These are phyloP conservation scores for Anoplophora glabripennis DNA, from an alignment of 1,140 invertebrate species.

Conservation along the genomic window DNA sequence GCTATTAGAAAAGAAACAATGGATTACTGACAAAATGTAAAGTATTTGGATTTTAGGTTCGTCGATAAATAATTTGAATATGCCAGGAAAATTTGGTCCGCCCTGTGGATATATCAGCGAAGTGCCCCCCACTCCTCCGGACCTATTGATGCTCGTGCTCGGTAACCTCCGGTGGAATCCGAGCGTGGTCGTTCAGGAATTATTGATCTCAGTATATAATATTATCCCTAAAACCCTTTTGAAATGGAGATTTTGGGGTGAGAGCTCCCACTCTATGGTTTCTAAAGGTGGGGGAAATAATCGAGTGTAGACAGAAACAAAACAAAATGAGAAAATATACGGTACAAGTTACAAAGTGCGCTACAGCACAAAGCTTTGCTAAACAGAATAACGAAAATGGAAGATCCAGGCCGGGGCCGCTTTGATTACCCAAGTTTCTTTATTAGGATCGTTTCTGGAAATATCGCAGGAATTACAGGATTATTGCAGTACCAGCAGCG, in stretches of 20 bases:
- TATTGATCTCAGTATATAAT: conserved; percentile 31
- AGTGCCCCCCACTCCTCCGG: too few relatives aligned
- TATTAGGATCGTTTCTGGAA: too few relatives aligned
- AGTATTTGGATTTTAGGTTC: too few relatives aligned
- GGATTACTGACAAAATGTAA: too few relatives aligned
- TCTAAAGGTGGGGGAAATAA: conserved; percentile 30
- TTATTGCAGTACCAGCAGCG: too few relatives aligned
- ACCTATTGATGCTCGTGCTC: conserved; percentile 25
- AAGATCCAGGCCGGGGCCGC: neutral
- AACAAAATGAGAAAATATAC: conserved; percentile 34
- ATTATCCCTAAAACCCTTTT: conserved; percentile 37
- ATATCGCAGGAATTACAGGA: too few relatives aligned
- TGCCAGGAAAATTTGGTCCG: too few relatives aligned
- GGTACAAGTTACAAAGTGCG: conserved; percentile 15
- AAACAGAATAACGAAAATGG: conserved; percentile 4
- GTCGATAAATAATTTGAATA: too few relatives aligned
- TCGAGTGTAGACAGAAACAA: conserved; percentile 38
- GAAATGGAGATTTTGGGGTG: conserved; percentile 35
- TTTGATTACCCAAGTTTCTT: conserved; percentile 6
- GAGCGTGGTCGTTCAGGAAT: conserved; percentile 20
- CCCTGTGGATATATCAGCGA: too few relatives aligned
- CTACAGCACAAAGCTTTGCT: conserved; percentile 6
- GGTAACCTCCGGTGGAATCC: conserved; percentile 21
- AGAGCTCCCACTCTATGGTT: conserved; percentile 27
- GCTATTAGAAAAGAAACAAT: too few relatives aligned